phyloP scores from a whole-genome alignment of 2,888 invertebrate species.

The Podabrus alpinus region DNA sequence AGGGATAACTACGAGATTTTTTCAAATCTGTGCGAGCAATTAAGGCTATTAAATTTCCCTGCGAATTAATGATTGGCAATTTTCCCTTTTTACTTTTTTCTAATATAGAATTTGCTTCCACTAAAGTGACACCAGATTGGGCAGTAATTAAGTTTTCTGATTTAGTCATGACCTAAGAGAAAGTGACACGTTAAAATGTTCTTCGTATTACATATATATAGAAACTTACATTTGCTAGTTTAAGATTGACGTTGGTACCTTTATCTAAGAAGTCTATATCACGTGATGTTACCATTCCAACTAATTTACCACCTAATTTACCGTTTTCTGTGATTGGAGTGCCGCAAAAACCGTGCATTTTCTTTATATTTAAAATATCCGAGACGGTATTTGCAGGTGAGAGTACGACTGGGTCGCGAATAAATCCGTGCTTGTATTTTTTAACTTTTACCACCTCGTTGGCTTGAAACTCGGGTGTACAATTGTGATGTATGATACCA shows the following conservation, averaged over 20 bases:
- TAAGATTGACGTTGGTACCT: slow-evolving; percentile 65
- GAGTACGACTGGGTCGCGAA: slow-evolving; percentile 93
- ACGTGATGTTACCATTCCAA: slow-evolving; percentile 96
- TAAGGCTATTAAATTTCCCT: slow-evolving; percentile 88
- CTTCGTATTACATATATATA: too few species aligned
- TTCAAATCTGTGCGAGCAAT: slow-evolving; percentile 98
- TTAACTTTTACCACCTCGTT: slow-evolving; percentile 96
- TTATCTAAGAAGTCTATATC: slow-evolving; percentile 75
- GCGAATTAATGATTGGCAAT: slow-evolving; percentile 81
- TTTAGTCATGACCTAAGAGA: slow-evolving; percentile 79
- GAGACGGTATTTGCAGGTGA: slow-evolving; percentile 83
- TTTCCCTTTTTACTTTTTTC: slow-evolving; percentile 97
- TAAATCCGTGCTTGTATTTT: slow-evolving; percentile 99
- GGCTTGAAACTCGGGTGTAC: slow-evolving; percentile 91
- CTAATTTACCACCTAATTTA: slow-evolving; percentile 88
- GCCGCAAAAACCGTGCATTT: slow-evolving; percentile 91
- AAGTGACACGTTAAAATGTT: neutral
- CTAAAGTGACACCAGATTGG: slow-evolving; percentile 84
- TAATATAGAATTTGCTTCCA: slow-evolving; percentile 91
- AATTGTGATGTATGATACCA: slow-evolving; percentile 97
- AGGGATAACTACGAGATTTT: slow-evolving; percentile 94
- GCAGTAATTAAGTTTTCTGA: slow-evolving; percentile 87
- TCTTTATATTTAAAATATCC: slow-evolving; percentile 89
- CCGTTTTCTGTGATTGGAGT: slow-evolving; percentile 96
- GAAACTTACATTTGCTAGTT: slow-evolving; percentile 65